These are phyloP conservation scores for Drosophila sp. DNA, from an alignment of 1,140 invertebrate species.

Conservation along the genomic window DNA sequence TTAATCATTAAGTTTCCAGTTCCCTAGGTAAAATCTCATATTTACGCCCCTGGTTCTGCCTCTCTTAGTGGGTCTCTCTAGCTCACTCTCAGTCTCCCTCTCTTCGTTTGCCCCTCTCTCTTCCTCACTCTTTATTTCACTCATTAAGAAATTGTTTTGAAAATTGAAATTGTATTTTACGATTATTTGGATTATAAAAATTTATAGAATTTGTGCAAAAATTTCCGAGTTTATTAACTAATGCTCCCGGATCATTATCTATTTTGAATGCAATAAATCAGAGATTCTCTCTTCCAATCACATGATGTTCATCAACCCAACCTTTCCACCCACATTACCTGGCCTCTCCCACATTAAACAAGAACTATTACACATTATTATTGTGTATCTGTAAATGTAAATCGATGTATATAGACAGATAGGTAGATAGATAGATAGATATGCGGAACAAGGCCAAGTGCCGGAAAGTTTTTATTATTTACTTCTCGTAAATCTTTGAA, in stretches of 20 bases:
- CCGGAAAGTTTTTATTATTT: constrained; percentile 8
- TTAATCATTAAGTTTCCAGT: too few species aligned
- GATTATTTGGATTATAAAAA: constrained; percentile 15
- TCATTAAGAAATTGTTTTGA: constrained; percentile 16
- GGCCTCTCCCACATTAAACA: background rate
- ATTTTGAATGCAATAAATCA: constrained; percentile 7
- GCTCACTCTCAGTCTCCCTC: background rate
- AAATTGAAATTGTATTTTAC: constrained; percentile 16
- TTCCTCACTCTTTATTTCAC: constrained; percentile 9
- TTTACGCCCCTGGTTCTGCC: background rate
- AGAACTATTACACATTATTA: constrained; percentile 2
- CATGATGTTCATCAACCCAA: background rate
- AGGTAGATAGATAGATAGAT: background rate
- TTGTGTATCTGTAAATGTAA: background rate
- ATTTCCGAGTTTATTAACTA: background rate
- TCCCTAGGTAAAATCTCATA: background rate
- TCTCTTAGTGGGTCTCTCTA: background rate
- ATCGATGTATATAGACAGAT: background rate
- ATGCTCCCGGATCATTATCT: background rate
- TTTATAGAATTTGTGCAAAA: background rate
- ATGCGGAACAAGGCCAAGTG: constrained; percentile 29
- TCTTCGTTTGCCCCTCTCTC: background rate
- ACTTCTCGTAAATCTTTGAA: constrained; percentile 64
- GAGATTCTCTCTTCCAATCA: background rate
- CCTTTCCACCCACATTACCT: background rate